Base-by-base conservation (phyloP, 2,797 vertebrate species). In the Echiichthys vipera region DNA sequence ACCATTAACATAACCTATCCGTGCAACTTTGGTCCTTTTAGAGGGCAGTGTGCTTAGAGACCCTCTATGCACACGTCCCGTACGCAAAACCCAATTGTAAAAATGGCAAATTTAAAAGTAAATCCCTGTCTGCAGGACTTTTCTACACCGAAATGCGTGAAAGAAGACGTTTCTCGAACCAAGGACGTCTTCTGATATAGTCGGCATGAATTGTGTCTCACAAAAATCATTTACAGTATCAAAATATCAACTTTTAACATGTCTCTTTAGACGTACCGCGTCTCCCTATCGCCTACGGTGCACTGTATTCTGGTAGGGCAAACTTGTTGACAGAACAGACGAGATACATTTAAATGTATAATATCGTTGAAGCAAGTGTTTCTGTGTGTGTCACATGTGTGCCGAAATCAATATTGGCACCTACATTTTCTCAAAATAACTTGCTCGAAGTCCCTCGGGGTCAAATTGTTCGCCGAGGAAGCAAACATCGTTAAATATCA, bases 401-500 rank as follows among this genome's bases (percentile, higher is more conserved):
- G 72, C 85, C 89, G 77, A 83, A 81, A 12, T 63, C 0, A 65
- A 46, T 11, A 7, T 1, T 14, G 20, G 7, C 12, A 17, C n/a
- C 2, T 45, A 4, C 1, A 2, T 8, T 67, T 54, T 61, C 27
- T 18, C 17, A 12, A 43, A 45, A 27, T n/a, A 18, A 30, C 57
- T 55, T 40, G 3, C 3, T 24, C 55, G 0, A n/a, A 22, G 13
- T 70, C 12, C 24, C 5, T 6, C 4, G 2, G 1, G 12, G 25
- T 50, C 25, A 15, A 3, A 46, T 17, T 5, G 17, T 64, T 51
- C 49, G 55, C 49, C 32, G 29, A 25, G n/a, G n/a, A 62, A 53
- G 55, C 57, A 71, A 86, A 70, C 45, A 77, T 5, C 64, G 39
- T 46, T 78, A 5, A 89, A 84, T 69, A 36, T 54, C 0, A 15